Evolutionary conservation across 1,140 invertebrate species (phyloP), one percentile per base, ranked within the genome.

Genomic region (Carcinoscorpius rotundicauda): DNA sequence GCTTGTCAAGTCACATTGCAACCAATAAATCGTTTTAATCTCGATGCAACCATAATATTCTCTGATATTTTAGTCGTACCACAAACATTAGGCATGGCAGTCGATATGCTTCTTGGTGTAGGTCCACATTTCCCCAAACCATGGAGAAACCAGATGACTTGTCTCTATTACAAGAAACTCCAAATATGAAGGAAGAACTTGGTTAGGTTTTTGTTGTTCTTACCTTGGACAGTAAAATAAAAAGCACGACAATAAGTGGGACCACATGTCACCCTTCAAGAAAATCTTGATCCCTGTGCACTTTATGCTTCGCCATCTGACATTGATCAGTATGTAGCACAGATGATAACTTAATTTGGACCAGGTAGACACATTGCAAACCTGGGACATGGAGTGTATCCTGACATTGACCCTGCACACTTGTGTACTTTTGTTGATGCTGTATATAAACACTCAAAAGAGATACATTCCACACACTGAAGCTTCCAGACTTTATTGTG

Each of bases 351-450:
- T 64, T 85, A 85, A 71, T 97, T 98, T 81, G 91, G 93, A 11
- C 89, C 87, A 72, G 78, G 82, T 60, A 82, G 87, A 67, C 98
- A 97, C 76, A 98, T 99, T 75, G 94, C 93, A 52, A 99, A 99
- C 80, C 83, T 98, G 65, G 96, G 96, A 0, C 95, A 98, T 82
- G 95, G 96, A 6, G 96, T 99, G 71, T 93, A 96, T 75, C 95
- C 94, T 11, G 93, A 97, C 76, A 87, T 88, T 11, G 85, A 91
- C 60, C 86, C 92, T 52, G 82, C 88, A 53, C 85, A 87, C 75
- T 86, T 98, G 69, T 79, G 86, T 72, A 82, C 84, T 50, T 93
- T 98, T 77, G 86, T 98, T 55, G 84, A 93, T 74, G 83, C 87
- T 61, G 85, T 98, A 48, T 95, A 98, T 64, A 29, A 29, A 29